phyloP scores from a whole-genome alignment of 2,797 vertebrate species.

The Rhincodon typus region DNA sequence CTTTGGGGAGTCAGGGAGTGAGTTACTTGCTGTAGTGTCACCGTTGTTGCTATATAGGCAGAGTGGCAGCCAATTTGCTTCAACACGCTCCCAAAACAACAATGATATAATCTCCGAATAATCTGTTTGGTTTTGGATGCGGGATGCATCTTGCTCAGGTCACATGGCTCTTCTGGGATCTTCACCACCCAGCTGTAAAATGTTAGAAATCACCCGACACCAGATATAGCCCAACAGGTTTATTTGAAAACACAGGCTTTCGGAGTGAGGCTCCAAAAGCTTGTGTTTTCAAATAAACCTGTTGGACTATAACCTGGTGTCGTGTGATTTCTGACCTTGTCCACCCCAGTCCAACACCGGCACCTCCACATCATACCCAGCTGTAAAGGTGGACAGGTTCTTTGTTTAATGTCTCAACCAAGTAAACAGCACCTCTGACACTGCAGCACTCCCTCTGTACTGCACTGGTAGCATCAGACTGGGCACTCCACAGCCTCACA shows the following conservation, averaged over 20 bases:
- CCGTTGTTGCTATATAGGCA: not conserved
- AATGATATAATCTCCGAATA: not conserved
- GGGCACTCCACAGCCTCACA: no score
- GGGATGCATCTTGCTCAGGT: not conserved
- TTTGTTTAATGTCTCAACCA: not conserved
- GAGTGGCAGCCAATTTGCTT: not conserved
- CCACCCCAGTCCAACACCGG: no score
- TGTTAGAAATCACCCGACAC: no score
- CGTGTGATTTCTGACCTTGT: no score
- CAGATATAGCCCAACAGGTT: no score
- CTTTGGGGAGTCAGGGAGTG: not conserved
- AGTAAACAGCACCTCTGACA: not conserved
- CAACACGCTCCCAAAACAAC: not conserved
- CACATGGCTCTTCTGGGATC: not conserved
- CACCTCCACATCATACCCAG: not conserved
- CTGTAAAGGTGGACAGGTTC: not conserved
- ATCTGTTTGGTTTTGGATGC: not conserved
- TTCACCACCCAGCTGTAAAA: no score
- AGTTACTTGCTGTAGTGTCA: not conserved
- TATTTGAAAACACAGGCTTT: no score
- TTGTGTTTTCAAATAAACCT: no score
- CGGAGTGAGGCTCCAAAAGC: no score
- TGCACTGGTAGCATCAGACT: not conserved
- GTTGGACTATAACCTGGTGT: no score
- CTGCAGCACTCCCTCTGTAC: not conserved